phyloP scores from a whole-genome alignment of 2,888 invertebrate genomes.

The Andrena chrysosceles region DNA sequence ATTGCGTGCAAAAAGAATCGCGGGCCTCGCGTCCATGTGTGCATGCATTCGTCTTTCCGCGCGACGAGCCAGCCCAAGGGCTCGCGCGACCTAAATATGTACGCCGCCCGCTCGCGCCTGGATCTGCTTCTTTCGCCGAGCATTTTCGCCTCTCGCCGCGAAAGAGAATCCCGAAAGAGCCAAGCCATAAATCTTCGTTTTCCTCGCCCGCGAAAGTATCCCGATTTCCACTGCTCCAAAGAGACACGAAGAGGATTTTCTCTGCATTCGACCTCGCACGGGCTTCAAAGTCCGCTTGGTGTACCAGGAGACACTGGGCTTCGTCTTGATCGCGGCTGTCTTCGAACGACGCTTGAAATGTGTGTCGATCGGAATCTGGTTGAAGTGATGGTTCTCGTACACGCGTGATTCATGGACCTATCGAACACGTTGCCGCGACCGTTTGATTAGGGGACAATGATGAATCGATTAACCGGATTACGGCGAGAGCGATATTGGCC shows the following conservation, averaged over 20 bases:
- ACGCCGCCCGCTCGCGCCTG: slow-evolving; percentile 9
- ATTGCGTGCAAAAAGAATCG: slow-evolving; percentile 46
- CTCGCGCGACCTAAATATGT: slow-evolving; percentile 67
- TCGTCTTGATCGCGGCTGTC: slow-evolving; percentile 8
- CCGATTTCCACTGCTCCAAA: slow-evolving; percentile 28
- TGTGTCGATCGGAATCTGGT: slow-evolving; percentile 28
- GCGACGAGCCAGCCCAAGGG: slow-evolving; percentile 45
- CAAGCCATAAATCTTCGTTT: slow-evolving; percentile 67
- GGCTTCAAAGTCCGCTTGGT: neutral
- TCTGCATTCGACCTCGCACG: neutral
- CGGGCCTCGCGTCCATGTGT: slow-evolving; percentile 33
- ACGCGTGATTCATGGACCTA: slow-evolving; percentile 35
- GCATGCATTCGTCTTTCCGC: slow-evolving; percentile 55
- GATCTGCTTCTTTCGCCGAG: slow-evolving; percentile 40
- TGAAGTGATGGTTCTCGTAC: slow-evolving; percentile 16
- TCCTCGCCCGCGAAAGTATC: slow-evolving; percentile 59
- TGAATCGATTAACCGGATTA: slow-evolving; percentile 52
- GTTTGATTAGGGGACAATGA: slow-evolving; percentile 43
- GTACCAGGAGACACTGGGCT: neutral
- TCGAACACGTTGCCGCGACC: slow-evolving; percentile 21
- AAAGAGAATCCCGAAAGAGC: slow-evolving; percentile 46
- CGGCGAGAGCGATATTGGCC: slow-evolving; percentile 35
- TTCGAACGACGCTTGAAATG: slow-evolving; percentile 9
- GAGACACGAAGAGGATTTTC: slow-evolving; percentile 34
- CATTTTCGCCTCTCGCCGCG: slow-evolving; percentile 35